Conservation (phyloP, 2,888 invertebrate species). For the Timema podura region DNA sequence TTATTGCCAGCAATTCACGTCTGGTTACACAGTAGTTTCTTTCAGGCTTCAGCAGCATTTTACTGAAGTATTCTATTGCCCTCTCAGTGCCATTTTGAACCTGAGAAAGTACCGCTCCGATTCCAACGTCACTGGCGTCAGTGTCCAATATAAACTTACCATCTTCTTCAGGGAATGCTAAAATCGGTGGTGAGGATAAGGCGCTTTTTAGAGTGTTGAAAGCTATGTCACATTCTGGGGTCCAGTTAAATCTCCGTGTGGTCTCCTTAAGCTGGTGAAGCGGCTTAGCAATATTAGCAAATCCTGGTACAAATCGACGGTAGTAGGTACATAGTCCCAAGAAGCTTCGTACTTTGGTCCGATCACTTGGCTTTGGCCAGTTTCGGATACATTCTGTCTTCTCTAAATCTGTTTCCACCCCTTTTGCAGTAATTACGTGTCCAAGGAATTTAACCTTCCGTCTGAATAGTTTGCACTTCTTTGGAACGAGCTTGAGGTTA, state of each 20-base stretch:
- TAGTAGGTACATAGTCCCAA: neutral
- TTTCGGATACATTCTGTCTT: neutral
- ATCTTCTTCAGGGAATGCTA: too few relatives aligned
- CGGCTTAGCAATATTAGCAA: neutral
- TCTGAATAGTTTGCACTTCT: neutral
- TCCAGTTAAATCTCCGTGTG: neutral
- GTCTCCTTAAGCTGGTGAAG: neutral
- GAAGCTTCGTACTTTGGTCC: neutral
- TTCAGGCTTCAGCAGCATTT: too few relatives aligned
- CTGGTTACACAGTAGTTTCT: too few relatives aligned
- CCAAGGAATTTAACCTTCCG: neutral
- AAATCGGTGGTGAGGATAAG: too few relatives aligned
- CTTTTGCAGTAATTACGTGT: neutral
- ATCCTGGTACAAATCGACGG: neutral
- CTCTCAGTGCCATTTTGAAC: too few relatives aligned
- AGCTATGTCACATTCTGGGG: neutral
- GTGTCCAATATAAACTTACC: too few relatives aligned
- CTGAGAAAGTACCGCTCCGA: too few relatives aligned
- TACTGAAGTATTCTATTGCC: too few relatives aligned
- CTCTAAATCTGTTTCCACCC: neutral
- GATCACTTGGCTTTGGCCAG: too few relatives aligned
- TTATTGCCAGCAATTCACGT: too few relatives aligned
- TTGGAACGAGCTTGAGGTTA: neutral
- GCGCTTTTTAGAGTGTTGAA: neutral
- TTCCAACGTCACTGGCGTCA: too few relatives aligned